Evolutionary conservation across 2,113 vertebrate genomes (phyloP), one percentile per base, ranked within the genome.

Genomic region (Phodopus roborovskii): DNA sequence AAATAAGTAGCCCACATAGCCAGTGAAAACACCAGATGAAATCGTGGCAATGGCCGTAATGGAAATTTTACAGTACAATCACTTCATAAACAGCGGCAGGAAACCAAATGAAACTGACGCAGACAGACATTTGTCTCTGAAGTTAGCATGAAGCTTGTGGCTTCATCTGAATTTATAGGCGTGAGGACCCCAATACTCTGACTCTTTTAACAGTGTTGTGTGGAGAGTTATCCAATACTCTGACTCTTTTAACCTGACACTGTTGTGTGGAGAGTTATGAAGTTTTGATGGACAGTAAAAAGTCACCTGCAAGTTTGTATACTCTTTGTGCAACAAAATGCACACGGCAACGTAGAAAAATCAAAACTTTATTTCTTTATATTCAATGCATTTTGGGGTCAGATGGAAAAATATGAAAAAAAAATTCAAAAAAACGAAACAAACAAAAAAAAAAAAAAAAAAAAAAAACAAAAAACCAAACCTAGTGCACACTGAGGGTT

Each of bases 31-130:
- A 95, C 50, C 73, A 73, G 74, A 66, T 88, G 91, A 93, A 81
- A 48, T 66, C 78, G 48, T 39, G 20, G 86, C 3, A 22, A 53
- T n/a, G 45, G 70, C 64, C 93, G 15, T 88, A 81, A 68, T 5
- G 53, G 83, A 92, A 95, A 84, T 77, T 96, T 96, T 94, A 96
- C 24, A 88, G 84, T 68, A 93, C 95, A 93, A 90, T 83, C 45
- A 77, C 60, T 85, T 88, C 85, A 88, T 90, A 96, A 90, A 90
- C 50, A 88, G 36, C 39, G 62, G 48, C 36, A 93, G 94, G 92
- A 77, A 96, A 77, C 4, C n/a, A 91, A 88, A 88, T 78, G 64
- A 79, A 91, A 90, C 24, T 73, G 64, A 81, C 17, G 48, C 73
- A n/a, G 22, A 85, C 74, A 20, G 16, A 60, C 66, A 11, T 45